These are phyloP conservation scores for Antheraea pernyi DNA, from an alignment of 1,140 invertebrate species.

Conservation along the genomic window DNA sequence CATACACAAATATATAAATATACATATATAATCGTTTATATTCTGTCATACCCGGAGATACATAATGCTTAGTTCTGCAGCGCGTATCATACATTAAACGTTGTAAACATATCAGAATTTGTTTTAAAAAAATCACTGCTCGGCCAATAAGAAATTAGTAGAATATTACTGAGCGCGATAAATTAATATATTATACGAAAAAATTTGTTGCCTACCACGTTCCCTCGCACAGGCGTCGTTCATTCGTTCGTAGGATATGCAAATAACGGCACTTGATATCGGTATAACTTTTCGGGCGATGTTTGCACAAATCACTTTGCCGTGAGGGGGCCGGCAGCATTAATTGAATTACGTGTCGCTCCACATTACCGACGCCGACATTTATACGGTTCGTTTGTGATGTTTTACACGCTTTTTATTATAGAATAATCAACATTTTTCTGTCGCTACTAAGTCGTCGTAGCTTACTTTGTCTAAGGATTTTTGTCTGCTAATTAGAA, in stretches of 20 bases:
- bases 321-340: slow-evolving; percentile 22
- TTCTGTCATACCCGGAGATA: too few relatives aligned
- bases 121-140: too few relatives aligned
- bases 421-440: not conserved
- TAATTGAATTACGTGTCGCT: slow-evolving; percentile 54
- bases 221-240: not conserved
- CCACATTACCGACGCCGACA: slow-evolving; percentile 23
- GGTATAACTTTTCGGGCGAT: slow-evolving; percentile 40
- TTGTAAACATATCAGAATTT: too few relatives aligned
- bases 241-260: slow-evolving; percentile 31
- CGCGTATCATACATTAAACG: too few relatives aligned
- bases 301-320: slow-evolving; percentile 33
- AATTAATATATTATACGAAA: not conserved
- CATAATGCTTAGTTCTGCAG: too few relatives aligned
- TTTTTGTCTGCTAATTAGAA: too few relatives aligned
- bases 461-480: too few relatives aligned
- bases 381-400: slow-evolving; percentile 19
- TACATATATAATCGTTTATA: too few relatives aligned
- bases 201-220: slow-evolving; percentile 13
- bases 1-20: too few relatives aligned
- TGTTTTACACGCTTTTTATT: slow-evolving; percentile 14
- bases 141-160: too few relatives aligned
- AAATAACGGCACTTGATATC: slow-evolving; percentile 42
- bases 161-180: too few relatives aligned
- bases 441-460: too few relatives aligned